phyloP scores from a whole-genome alignment of 2,888 invertebrate species.

The Ephialtes manifestator region DNA sequence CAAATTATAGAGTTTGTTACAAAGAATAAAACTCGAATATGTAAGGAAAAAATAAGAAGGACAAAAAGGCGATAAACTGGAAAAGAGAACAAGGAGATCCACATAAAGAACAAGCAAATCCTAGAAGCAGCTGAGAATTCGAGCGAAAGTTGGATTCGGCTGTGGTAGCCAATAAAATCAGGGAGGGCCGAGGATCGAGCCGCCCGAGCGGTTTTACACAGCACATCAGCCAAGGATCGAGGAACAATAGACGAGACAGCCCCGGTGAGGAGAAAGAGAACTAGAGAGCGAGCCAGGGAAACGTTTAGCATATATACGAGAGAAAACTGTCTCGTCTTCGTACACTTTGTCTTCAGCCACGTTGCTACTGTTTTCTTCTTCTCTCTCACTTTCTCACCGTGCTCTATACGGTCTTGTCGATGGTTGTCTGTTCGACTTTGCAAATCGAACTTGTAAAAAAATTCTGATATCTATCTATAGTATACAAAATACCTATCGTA shows the following conservation, averaged over 20 bases:
- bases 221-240: slow-evolving; percentile 59
- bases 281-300: slow-evolving; percentile 60
- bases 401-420: neutral
- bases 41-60: neutral
- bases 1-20: neutral
- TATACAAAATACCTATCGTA: neutral
- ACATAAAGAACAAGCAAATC: slow-evolving; percentile 1
- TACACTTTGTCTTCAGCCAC: slow-evolving; percentile 48
- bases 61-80: neutral
- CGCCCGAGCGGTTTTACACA: slow-evolving; percentile 25
- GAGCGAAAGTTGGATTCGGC: slow-evolving; percentile 53
- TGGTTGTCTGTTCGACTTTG: slow-evolving; percentile 36
- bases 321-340: slow-evolving; percentile 76
- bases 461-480: slow-evolving; percentile 4
- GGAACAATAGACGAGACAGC: slow-evolving; percentile 44
- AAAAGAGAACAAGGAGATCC: neutral
- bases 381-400: neutral
- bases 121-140: slow-evolving; percentile 42
- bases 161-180: slow-evolving; percentile 56
- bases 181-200: slow-evolving; percentile 19
- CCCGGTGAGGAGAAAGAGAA: slow-evolving; percentile 35
- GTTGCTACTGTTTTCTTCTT: neutral
- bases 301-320: slow-evolving; percentile 84
- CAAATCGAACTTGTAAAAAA: slow-evolving; percentile 51
- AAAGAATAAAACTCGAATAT: neutral